Percentiles rank a stretch among this genome's conserved stretches.
These are phyloP conservation scores for Caenorhabditis becei DNA, from an alignment of 2,888 invertebrate genomes.

Conservation along the genomic window DNA sequence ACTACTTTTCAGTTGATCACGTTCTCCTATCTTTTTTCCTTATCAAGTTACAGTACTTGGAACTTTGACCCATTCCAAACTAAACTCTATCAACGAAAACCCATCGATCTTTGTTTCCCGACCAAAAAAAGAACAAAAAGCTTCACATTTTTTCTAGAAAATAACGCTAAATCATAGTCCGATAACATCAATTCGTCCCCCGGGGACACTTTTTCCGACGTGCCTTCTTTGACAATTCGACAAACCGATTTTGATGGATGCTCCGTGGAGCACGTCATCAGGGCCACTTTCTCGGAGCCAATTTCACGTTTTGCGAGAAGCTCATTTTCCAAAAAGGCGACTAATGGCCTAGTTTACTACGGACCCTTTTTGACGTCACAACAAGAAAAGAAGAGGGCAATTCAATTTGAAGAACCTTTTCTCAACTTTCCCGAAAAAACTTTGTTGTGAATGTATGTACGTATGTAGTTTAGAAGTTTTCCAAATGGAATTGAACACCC, in stretches of 20 bases:
- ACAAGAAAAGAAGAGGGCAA: neutral
- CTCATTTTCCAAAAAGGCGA: neutral
- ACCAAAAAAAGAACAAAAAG: neutral
- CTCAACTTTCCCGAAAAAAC: neutral
- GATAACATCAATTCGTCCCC: neutral
- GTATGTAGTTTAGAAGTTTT: neutral
- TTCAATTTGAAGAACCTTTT: slow-evolving; percentile 11
- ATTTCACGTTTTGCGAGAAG: neutral
- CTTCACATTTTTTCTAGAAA: neutral
- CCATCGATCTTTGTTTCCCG: neutral
- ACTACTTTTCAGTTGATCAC: neutral
- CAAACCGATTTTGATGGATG: slow-evolving; percentile 15
- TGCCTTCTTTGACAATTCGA: neutral
- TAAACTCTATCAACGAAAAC: neutral
- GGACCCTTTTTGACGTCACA: neutral
- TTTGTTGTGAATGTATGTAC: too few species aligned
- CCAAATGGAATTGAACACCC: neutral
- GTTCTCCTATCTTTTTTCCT: too few species aligned
- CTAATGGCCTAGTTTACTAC: neutral
- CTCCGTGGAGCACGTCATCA: slow-evolving; percentile 7
- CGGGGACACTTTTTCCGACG: neutral
- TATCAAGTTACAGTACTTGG: too few species aligned
- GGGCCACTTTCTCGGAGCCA: neutral
- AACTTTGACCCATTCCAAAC: too few species aligned
- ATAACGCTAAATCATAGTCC: slow-evolving; percentile 1